These are phyloP conservation scores for Phorcus lineatus DNA, from an alignment of 2,888 invertebrate genomes.

Conservation along the genomic window DNA sequence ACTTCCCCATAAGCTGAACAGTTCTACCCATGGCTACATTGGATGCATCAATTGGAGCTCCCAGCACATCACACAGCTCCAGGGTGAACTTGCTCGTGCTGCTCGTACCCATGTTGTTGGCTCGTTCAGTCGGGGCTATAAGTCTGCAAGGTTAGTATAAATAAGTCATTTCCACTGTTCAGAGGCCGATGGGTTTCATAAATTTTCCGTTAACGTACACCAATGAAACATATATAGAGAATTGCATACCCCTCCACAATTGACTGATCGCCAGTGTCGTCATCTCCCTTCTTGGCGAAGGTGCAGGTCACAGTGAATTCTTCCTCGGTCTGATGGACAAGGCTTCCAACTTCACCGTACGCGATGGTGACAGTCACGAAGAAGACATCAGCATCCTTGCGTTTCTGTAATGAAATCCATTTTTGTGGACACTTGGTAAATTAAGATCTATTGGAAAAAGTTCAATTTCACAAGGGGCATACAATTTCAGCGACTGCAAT, in stretches of 20 bases:
- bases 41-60: neutral
- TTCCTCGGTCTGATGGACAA: neutral
- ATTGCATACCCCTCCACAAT: neutral
- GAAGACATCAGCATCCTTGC: neutral
- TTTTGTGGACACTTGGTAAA: too few species aligned
- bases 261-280: neutral
- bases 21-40: neutral
- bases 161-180: too few species aligned
- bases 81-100: neutral
- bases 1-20: neutral
- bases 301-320: slow-evolving; percentile 12
- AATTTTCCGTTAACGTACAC: too few species aligned
- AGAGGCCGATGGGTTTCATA: too few species aligned
- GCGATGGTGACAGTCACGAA: neutral
- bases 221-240: too few species aligned
- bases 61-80: neutral
- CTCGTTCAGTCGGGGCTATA: neutral
- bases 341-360: neutral
- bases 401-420: neutral
- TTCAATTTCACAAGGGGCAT: too few species aligned
- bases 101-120: neutral
- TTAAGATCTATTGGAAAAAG: too few species aligned
- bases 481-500: too few species aligned
- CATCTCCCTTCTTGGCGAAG: neutral
- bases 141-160: neutral